Base-by-base conservation (phyloP, 2,797 vertebrate genomes). In the Aulostomus chinensis region DNA sequence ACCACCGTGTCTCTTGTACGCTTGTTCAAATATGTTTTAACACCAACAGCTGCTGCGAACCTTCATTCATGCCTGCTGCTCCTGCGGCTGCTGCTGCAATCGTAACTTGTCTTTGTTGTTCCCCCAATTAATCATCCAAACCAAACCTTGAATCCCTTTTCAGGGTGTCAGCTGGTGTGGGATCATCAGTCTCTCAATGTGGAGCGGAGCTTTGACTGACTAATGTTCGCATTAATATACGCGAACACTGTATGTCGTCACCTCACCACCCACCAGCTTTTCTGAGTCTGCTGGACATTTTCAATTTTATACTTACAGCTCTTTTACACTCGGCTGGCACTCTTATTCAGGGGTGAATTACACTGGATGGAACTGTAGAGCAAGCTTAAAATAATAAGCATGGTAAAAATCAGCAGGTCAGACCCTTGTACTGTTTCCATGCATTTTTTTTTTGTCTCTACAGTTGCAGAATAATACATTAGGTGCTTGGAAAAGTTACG, bases 261-360 rank as follows among this genome's bases (percentile, higher is more conserved):
- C 35, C 30, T 62, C 24, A 0, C 48, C 70, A 51, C 50, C 48
- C 39, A 61, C 45, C 55, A 39, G 55, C 36, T 51, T 39, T 42
- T 32, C 36, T 28, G 14, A 40, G 54, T 43, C 57, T 50, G 58
- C 30, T 28, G 34, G 47, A 17, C 13, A 0, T 38, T 67, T 70
- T 49, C 47, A 41, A 63, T 58, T 74, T 72, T 47, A 58, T 47
- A 73, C 50, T 47, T 12, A 13, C 68, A 20, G 36, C 28, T n/a
- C n/a, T n/a, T n/a, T n/a, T n/a, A n/a, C n/a, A 52, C 63, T 79
- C 32, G 57, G 52, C 57, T 61, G 66, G 39, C 35, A 47, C 30
- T 66, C 29, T 59, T 17, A 55, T 55, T 62, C 48, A 68, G 46
- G n/a, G 66, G 48, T 48, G 45, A 63, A 65, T 60, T 58, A 57